A percentile compares a stretch with the other conserved stretches of the same genome.
phyloP scores from a whole-genome alignment of 2,113 vertebrate genomes.

The Sciurus niger region DNA sequence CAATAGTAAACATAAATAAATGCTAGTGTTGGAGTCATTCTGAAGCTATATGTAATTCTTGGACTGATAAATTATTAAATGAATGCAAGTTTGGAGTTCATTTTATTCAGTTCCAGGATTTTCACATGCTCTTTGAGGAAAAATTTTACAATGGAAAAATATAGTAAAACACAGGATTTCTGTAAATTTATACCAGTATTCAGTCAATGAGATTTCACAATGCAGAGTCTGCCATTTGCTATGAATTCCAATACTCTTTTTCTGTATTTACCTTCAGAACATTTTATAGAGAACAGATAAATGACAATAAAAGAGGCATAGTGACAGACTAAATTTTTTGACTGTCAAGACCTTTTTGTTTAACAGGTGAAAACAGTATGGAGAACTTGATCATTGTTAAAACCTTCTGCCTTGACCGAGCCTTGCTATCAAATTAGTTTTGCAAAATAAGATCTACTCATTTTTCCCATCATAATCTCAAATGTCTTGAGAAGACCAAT shows the following conservation, averaged over 20 bases:
- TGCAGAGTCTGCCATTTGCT: conserved; percentile 51
- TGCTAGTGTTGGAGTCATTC: background rate
- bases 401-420: background rate
- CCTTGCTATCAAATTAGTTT: background rate
- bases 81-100: background rate
- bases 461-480: background rate
- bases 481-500: background rate
- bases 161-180: conserved; percentile 34
- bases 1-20: conserved; percentile 31
- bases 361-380: background rate
- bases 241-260: conserved; percentile 60
- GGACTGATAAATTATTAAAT: conserved; percentile 59
- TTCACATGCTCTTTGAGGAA: conserved; percentile 30
- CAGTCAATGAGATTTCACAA: conserved; percentile 57
- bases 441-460: background rate
- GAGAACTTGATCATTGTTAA: background rate
- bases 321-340: conserved; percentile 63
- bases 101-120: background rate
- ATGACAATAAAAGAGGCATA: background rate
- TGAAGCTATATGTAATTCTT: background rate
- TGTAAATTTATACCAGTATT: conserved; percentile 52
- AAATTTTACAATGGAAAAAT: conserved; percentile 65
- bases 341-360: conserved; percentile 25
- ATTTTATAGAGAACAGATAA: conserved; percentile 67
- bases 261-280: conserved; percentile 62